A percentile compares a stretch with the other conserved stretches of the same genome.
Conservation (phyloP, 2,888 invertebrate species). For the Sycophila texana region DNA sequence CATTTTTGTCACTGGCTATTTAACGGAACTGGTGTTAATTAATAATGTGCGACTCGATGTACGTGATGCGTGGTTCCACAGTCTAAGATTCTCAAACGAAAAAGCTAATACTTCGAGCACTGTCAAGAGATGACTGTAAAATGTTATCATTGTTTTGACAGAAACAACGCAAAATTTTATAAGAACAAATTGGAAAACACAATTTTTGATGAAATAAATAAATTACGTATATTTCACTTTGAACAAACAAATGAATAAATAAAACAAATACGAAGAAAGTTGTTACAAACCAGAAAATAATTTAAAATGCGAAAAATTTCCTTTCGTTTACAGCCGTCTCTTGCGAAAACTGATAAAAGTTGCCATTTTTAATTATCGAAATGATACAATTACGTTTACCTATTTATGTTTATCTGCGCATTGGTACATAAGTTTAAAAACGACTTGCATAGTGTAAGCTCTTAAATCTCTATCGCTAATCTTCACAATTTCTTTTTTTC, state of each 20-base stretch:
- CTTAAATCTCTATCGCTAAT: conserved; percentile 55
- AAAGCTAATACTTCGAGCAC: conserved; percentile 43
- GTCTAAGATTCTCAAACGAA: conserved; percentile 36
- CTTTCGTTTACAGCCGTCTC: too few relatives aligned
- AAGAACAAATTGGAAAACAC: too few relatives aligned
- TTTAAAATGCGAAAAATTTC: too few relatives aligned
- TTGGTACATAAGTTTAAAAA: conserved; percentile 32
- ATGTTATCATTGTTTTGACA: too few relatives aligned
- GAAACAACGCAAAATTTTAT: too few relatives aligned
- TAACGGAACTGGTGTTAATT: conserved; percentile 23
- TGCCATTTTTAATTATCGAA: conserved; percentile 9
- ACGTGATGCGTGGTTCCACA: conserved; percentile 43
- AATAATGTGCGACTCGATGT: conserved; percentile 49
- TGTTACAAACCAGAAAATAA: too few relatives aligned
- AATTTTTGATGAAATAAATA: too few relatives aligned
- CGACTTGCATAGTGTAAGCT: conserved; percentile 48
- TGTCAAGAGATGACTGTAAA: neutral
- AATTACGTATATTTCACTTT: too few relatives aligned
- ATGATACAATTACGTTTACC: conserved; percentile 15
- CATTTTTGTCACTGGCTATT: conserved; percentile 43
- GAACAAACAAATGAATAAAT: too few relatives aligned
- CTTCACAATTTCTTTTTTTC: conserved; percentile 40
- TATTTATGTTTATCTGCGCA: neutral
- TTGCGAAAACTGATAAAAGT: conserved; percentile 2
- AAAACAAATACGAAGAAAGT: too few relatives aligned